Percentiles rank a stretch among this genome's conserved stretches.
Conservation (phyloP, 1,140 invertebrate species). For the Sarcophaga bullata region DNA sequence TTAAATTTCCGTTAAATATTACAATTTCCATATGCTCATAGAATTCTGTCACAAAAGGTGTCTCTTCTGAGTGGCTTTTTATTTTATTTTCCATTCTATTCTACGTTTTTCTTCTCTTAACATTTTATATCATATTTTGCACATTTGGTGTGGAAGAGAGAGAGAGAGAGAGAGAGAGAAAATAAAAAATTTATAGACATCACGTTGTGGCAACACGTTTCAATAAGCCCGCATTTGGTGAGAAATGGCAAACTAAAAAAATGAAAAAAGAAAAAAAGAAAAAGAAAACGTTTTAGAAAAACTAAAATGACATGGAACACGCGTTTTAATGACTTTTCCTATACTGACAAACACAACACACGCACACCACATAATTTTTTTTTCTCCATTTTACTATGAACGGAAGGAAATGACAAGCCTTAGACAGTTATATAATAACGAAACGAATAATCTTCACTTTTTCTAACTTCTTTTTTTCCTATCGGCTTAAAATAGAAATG, state of each 20-base stretch:
- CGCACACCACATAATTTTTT: background rate
- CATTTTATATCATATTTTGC: no score
- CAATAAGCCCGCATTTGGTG: constrained; percentile 20
- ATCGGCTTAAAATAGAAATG: no score
- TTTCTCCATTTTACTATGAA: background rate
- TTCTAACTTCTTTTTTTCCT: no score
- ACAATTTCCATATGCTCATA: background rate
- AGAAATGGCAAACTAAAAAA: constrained; percentile 12
- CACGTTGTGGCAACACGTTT: constrained; percentile 39
- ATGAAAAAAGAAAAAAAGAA: background rate
- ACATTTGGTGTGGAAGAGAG: no score
- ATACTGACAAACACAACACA: no score
- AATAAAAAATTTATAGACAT: constrained; percentile 34
- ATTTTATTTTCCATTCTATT: no score
- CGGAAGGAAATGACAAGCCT: constrained; percentile 27
- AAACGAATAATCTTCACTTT: no score
- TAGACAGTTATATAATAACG: background rate
- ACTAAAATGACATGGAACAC: constrained; percentile 20
- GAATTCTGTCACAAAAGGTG: background rate
- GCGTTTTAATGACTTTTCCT: constrained; percentile 14
- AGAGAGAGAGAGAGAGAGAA: no score
- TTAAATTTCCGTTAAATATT: constrained; percentile 25
- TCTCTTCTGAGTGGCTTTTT: background rate
- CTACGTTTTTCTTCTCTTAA: no score
- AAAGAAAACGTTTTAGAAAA: background rate